Conservation (phyloP, 1,140 invertebrate species). For the Nebria ingens region DNA sequence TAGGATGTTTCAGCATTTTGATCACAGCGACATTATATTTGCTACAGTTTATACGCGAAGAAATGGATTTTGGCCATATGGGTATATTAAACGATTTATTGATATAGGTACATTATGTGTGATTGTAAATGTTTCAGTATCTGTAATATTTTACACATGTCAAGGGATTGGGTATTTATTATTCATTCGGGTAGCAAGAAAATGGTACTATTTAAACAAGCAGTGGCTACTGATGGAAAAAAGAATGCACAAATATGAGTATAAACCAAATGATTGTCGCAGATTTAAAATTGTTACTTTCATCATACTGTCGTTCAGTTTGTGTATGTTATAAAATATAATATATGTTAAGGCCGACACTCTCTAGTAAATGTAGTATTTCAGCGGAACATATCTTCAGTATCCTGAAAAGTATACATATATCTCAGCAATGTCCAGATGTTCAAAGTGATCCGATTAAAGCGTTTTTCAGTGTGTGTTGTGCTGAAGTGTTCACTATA, state of each 20-base stretch:
- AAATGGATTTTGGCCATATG: not conserved
- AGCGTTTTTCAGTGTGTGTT: constrained; percentile 21
- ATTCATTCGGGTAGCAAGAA: not conserved
- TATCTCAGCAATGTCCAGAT: constrained; percentile 16
- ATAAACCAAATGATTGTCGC: not conserved
- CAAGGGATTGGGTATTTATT: not conserved
- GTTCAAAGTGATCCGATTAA: constrained; percentile 17
- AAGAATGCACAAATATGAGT: not conserved
- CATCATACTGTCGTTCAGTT: not conserved
- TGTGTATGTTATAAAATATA: not conserved
- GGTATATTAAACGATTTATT: not conserved
- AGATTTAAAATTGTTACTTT: not conserved
- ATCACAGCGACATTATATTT: not conserved
- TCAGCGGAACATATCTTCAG: constrained; percentile 24
- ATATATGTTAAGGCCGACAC: not conserved
- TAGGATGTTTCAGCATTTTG: not conserved
- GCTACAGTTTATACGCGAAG: not conserved
- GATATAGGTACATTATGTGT: not conserved
- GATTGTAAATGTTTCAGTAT: not conserved
- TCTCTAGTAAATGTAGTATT: constrained; percentile 10
- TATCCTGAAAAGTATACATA: constrained; percentile 19
- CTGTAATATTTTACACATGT: not conserved
- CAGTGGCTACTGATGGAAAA: not conserved
- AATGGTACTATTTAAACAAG: not conserved
- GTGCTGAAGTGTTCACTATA: constrained; percentile 23